These are phyloP conservation scores for Laspeyria flexula DNA, from an alignment of 2,888 invertebrate species.

Conservation along the genomic window DNA sequence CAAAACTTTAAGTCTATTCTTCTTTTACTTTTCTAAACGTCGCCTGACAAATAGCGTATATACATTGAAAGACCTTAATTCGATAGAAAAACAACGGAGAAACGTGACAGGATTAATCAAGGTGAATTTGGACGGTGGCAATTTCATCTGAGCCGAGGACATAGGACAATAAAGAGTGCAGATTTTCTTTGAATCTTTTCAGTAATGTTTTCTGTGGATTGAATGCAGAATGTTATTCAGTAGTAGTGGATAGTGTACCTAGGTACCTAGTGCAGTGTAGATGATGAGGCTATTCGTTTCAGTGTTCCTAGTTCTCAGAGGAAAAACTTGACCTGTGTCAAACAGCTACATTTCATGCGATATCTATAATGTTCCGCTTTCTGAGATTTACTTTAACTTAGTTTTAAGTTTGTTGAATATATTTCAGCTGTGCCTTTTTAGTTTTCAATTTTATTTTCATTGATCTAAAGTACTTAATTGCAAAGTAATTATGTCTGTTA, in stretches of 20 bases:
- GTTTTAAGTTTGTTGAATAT: slow-evolving; percentile 1
- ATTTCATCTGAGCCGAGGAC: slow-evolving; percentile 2
- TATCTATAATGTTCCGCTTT: slow-evolving; percentile 21
- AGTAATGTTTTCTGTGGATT: slow-evolving; percentile 10
- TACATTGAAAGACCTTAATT: slow-evolving; percentile 15
- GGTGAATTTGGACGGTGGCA: slow-evolving; percentile 8
- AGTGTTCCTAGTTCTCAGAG: slow-evolving; percentile 19
- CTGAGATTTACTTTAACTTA: slow-evolving; percentile 5
- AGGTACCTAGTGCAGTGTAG: slow-evolving; percentile 36
- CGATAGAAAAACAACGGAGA: slow-evolving; percentile 23
- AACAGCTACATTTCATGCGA: slow-evolving; percentile 25
- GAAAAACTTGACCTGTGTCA: slow-evolving; percentile 29
- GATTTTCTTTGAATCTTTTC: not conserved
- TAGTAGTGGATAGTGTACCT: slow-evolving; percentile 3
- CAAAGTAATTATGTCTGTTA: too few species aligned
- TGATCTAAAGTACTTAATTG: too few species aligned
- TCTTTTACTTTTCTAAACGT: not conserved
- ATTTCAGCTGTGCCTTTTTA: too few species aligned
- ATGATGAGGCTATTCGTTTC: slow-evolving; percentile 52
- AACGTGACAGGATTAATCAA: slow-evolving; percentile 35
- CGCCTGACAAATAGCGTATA: not conserved
- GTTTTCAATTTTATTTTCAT: not conserved
- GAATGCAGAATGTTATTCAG: not conserved
- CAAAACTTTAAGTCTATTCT: not conserved
- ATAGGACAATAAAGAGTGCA: slow-evolving; percentile 2